Percentiles rank a stretch among this genome's conserved stretches.
Conservation (phyloP, 2,888 invertebrate genomes). For the Rutpela maculata region DNA sequence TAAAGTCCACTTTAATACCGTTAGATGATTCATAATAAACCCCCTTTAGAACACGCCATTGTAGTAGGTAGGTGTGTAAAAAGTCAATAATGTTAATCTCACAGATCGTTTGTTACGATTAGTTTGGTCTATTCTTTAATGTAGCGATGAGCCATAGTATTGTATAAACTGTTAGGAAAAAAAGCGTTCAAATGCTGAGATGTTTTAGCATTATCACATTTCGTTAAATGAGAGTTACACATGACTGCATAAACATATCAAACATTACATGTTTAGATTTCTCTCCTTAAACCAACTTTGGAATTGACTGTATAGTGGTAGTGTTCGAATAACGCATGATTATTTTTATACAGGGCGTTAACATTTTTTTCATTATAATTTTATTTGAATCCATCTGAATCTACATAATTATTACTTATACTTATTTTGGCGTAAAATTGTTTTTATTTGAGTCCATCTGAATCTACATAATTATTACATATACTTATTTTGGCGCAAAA, state of each 20-base stretch:
- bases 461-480: too few species aligned
- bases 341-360: too few species aligned
- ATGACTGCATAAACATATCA: neutral
- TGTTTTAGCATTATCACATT: neutral
- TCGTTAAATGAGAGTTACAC: neutral
- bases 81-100: constrained; percentile 37
- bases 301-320: too few species aligned
- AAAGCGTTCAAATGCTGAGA: neutral
- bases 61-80: constrained; percentile 33
- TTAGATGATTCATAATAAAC: constrained; percentile 33
- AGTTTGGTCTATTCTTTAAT: neutral
- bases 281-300: too few species aligned
- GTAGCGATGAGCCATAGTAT: neutral
- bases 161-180: neutral
- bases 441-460: too few species aligned
- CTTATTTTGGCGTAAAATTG: too few species aligned
- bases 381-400: too few species aligned
- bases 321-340: too few species aligned
- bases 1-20: constrained; percentile 24
- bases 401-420: too few species aligned
- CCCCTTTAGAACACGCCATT: constrained; percentile 20
- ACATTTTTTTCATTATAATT: too few species aligned
- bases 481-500: too few species aligned
- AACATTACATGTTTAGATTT: neutral
- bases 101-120: constrained; percentile 31